Evolutionary conservation across 2,797 vertebrate species (phyloP), one percentile per base, ranked within the genome.

Genomic region (Hoplostethus atlanticus): DNA sequence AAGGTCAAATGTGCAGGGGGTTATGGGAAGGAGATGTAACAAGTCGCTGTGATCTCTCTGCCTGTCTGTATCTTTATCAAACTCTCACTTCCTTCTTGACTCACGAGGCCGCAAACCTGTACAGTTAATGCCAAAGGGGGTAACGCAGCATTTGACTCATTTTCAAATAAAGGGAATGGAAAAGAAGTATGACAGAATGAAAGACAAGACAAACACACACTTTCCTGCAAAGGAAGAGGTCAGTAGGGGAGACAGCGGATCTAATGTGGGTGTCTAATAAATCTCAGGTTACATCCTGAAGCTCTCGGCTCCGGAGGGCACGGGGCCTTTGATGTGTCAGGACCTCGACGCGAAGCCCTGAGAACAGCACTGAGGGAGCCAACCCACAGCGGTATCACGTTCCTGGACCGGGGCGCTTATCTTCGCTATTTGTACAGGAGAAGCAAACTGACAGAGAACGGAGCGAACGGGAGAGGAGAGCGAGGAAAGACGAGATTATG

Each of bases 221-320:
- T 58, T 21, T 66, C 62, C 63, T 52, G 64, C 60, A n/a, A 76
- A 71, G 65, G 36, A 16, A 68, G 70, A 84, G 84, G 79, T 84
- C 84, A 79, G 64, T 53, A 85, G 79, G 78, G 54, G 76, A 86
- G 76, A 63, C 58, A 71, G 84, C 70, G 68, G 55, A 80, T 85
- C 87, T 89, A 90, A 92, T 80, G 84, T 4, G 68, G 84, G 52
- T 62, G 80, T 75, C 80, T 79, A 84, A 84, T 93, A 92, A 93
- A 92, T 89, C 83, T 90, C 86, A 68, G 60, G 84, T 90, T 90
- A 68, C 86, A 83, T 83, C 77, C 86, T 76, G 73, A 73, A 82
- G 65, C 73, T 55, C n/a, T 79, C 61, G 62, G 60, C 56, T 53
- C 56, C n/a, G 55, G 50, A 70, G 76, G 61, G 72, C 3, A 0